Base-by-base conservation (phyloP, 2,888 invertebrate species). In the Ornithoptera priamus region DNA sequence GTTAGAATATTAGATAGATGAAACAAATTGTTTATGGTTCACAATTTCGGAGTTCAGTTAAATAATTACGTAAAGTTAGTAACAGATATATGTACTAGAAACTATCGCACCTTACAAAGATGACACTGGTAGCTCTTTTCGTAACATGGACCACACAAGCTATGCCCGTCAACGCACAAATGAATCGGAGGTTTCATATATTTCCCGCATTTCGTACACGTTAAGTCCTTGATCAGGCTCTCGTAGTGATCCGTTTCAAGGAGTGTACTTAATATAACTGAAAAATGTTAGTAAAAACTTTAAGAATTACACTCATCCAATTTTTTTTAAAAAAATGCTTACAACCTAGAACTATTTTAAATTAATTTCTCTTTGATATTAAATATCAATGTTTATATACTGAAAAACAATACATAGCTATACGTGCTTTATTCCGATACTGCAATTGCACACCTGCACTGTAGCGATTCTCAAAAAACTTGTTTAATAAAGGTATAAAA, bases 101-200 rank as follows among this genome's bases (percentile, higher is more conserved):
- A n/a, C 36, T 1, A 12, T 1, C 74, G 72, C 76, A 89, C 92
- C 85, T 89, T 75, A 72, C 92, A 92, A 18, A 87, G 78, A 75
- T 92, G 90, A 72, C 92, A 92, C 71, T 92, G 87, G 74, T 81
- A 92, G 73, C 85, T 86, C 77, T 91, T 92, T 71, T 83, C 85
- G 64, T 74, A 90, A 75, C 93, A 93, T 0, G 75, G 75, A 1
- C 89, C 89, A 74, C 93, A 93, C 36, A 89, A 77, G 74, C 93
- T 91, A 76, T 93, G 93, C 12, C 93, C 93, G 72, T 92, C 89
- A 73, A 90, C 88, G 62, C 93, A 93, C 6, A 93, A 81, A 70
- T 88, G 87, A 70, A 93, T 90, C 8, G 93, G 93, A 0, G 93
- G 91, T 71, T 88, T 86, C 90, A 93, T 92, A 74, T 93, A 93